Evolutionary conservation across 2,797 vertebrate genomes (phyloP).

Genomic region (Eleutherodactylus coqui): DNA sequence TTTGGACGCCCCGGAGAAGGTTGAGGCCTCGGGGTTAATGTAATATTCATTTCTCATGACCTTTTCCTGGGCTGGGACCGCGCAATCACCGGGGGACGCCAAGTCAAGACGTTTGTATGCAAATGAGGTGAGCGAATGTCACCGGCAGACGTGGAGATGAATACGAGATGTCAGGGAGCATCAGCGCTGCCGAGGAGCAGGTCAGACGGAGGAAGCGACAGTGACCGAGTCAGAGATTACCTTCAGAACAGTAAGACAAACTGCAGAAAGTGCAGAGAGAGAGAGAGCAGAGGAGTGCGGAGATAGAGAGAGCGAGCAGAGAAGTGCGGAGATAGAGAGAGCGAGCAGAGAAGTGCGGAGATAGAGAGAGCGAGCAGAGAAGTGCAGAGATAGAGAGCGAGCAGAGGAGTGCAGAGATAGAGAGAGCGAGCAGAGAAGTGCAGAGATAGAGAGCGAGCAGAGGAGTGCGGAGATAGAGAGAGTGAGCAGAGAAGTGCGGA

Average conservation of each 20-base stretch:
- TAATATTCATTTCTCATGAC: constrained; percentile 30
- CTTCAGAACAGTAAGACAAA: neutral
- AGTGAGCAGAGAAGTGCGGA: neutral
- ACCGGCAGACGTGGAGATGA: neutral
- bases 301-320: neutral
- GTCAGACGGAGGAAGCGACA: neutral
- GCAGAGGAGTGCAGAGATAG: neutral
- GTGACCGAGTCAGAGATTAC: neutral
- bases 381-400: no score
- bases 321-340: no score
- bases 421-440: neutral
- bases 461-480: neutral
- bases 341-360: neutral
- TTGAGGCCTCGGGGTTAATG: constrained; percentile 16
- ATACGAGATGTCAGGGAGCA: neutral
- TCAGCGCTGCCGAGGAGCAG: neutral
- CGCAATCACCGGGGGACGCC: neutral
- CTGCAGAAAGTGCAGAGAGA: neutral
- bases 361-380: neutral
- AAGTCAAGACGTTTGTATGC: constrained; percentile 18
- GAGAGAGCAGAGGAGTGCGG: neutral
- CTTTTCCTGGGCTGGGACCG: neutral
- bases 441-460: no score
- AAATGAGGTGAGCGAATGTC: neutral
- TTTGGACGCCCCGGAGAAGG: neutral